Conservation (phyloP, 2,113 vertebrate species). For the Tinamus guttatus region DNA sequence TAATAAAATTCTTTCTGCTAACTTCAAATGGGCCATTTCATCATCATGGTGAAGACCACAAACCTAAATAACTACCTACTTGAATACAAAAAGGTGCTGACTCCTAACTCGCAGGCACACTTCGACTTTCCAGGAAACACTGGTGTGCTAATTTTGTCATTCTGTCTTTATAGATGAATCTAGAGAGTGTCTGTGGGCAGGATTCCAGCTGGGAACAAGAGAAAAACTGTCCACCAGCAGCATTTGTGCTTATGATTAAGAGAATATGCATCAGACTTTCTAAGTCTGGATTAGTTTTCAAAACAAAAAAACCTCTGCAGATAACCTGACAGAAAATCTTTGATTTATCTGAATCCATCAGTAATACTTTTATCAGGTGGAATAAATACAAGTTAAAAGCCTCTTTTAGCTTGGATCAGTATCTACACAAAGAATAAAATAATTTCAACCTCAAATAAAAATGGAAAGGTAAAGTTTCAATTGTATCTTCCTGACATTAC, state of each 20-base stretch:
- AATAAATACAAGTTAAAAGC: background rate
- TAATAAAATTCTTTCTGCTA: background rate
- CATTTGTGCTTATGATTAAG: conserved; percentile 3
- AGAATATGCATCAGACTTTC: background rate
- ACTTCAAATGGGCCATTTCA: background rate
- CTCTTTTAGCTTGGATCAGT: background rate
- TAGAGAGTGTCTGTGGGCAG: background rate
- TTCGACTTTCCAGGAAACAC: background rate
- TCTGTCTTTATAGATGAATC: background rate
- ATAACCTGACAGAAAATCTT: background rate
- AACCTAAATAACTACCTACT: background rate
- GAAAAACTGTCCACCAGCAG: background rate
- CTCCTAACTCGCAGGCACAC: background rate
- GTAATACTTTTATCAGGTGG: background rate
- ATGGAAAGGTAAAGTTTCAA: background rate
- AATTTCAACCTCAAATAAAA: background rate
- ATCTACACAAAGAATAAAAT: background rate
- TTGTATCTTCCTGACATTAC: background rate
- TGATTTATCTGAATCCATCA: background rate
- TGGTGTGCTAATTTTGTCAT: background rate
- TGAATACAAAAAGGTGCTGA: background rate
- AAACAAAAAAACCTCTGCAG: background rate
- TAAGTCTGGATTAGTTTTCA: conserved; percentile 3
- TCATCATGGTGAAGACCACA: accelerated
- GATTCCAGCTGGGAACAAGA: background rate